Conservation (phyloP, 2,888 invertebrate species). For the Clostera curtula region DNA sequence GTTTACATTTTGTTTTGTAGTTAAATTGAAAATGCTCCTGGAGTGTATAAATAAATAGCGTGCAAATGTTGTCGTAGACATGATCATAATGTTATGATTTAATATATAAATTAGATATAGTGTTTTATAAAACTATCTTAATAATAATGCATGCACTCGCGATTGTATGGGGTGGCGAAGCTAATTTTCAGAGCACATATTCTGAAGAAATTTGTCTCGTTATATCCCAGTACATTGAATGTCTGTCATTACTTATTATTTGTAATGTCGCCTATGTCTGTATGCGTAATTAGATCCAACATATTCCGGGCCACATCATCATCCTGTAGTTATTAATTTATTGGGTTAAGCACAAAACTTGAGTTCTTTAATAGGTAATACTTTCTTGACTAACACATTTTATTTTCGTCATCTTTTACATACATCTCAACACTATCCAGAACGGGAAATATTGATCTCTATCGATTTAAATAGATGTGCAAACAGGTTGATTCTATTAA, state of each 20-base stretch:
- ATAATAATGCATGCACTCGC: slow-evolving; percentile 8
- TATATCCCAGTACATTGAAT: not conserved
- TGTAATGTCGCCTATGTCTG: too few relatives aligned
- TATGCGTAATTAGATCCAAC: too few relatives aligned
- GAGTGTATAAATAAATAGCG: slow-evolving; percentile 17
- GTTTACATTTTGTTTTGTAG: slow-evolving; percentile 19
- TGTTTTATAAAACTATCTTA: too few relatives aligned
- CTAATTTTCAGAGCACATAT: too few relatives aligned
- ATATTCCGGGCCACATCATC: too few relatives aligned
- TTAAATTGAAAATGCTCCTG: slow-evolving; percentile 21
- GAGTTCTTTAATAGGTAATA: too few relatives aligned
- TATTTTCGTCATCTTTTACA: slow-evolving; percentile 40
- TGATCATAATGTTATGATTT: slow-evolving; percentile 21
- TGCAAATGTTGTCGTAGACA: slow-evolving; percentile 23
- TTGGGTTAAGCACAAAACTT: slow-evolving; percentile 15
- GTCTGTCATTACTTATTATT: too few relatives aligned
- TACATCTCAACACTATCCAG: slow-evolving; percentile 61
- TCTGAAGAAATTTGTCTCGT: too few relatives aligned
- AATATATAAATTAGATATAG: slow-evolving; percentile 18
- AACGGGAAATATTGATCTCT: slow-evolving; percentile 48
- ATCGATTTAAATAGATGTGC: slow-evolving; percentile 25
- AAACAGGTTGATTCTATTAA: too few relatives aligned
- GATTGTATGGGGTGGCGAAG: too few relatives aligned
- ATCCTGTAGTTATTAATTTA: slow-evolving; percentile 1
- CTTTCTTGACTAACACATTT: too few relatives aligned